Evolutionary conservation across 2,888 invertebrate genomes (phyloP).

Genomic region (Polydesmus complanatus): DNA sequence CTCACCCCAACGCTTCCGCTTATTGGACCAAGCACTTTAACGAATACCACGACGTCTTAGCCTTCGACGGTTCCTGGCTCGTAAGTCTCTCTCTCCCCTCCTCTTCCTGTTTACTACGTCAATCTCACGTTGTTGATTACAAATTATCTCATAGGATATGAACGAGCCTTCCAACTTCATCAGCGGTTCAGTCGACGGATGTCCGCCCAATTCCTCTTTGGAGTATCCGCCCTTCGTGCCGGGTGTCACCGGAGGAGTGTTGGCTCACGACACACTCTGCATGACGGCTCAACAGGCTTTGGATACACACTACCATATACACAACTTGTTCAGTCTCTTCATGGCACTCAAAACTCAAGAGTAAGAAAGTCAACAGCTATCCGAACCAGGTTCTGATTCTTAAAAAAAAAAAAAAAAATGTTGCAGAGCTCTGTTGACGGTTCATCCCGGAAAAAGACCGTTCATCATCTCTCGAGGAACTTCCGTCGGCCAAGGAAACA

Average conservation of each 20-base stretch:
- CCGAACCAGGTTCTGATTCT: background rate
- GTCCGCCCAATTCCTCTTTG: slow-evolving; percentile 21
- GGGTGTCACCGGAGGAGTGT: slow-evolving; percentile 40
- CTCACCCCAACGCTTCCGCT: slow-evolving; percentile 50
- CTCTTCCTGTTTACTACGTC: no score
- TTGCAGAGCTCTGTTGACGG: slow-evolving; percentile 47
- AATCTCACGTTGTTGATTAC: no score
- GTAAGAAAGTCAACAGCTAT: slow-evolving; percentile 39
- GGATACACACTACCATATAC: slow-evolving; percentile 52
- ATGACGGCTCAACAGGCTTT: slow-evolving; percentile 58
- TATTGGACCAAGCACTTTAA: slow-evolving; percentile 60
- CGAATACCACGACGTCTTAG: slow-evolving; percentile 41
- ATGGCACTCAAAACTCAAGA: slow-evolving; percentile 59
- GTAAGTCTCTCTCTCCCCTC: slow-evolving; percentile 43
- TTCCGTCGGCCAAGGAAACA: slow-evolving; percentile 58
- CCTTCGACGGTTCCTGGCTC: slow-evolving; percentile 72
- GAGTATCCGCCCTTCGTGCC: slow-evolving; percentile 37
- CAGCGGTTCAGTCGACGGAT: slow-evolving; percentile 25
- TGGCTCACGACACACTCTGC: slow-evolving; percentile 58
- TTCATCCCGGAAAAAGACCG: slow-evolving; percentile 48
- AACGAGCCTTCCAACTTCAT: slow-evolving; percentile 30
- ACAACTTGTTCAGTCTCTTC: slow-evolving; percentile 60
- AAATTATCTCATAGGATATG: slow-evolving; percentile 22
- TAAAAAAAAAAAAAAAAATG: background rate
- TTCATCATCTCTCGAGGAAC: slow-evolving; percentile 66